phyloP scores from a whole-genome alignment of 2,113 vertebrate genomes.

The Fregata magnificens region DNA sequence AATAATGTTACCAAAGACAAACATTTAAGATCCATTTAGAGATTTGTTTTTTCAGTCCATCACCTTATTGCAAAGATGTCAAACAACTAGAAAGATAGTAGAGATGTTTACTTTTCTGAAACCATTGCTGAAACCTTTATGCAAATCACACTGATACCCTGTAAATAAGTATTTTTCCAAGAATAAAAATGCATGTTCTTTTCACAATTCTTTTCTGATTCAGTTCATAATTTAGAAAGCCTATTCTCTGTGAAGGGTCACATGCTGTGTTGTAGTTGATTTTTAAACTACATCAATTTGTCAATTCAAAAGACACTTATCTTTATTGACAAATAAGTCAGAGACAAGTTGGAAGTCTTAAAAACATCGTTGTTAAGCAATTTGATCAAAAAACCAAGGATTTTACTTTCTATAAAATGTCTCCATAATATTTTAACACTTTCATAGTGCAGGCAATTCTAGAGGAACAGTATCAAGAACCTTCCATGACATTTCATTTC shows the following conservation, averaged over 20 bases:
- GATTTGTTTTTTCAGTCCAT: neutral
- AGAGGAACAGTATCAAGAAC: neutral
- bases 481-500: neutral
- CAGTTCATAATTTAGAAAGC: neutral
- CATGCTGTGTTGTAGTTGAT: neutral
- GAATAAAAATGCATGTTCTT: neutral
- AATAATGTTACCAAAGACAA: neutral
- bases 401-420: neutral
- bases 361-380: neutral
- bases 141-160: neutral
- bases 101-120: neutral
- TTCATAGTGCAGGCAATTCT: neutral
- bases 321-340: neutral
- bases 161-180: neutral
- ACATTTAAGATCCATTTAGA: neutral
- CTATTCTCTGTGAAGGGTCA: neutral
- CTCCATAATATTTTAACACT: neutral
- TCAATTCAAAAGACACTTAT: neutral
- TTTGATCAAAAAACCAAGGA: neutral
- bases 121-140: neutral
- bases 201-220: neutral
- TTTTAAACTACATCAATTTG: neutral
- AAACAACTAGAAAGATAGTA: neutral
- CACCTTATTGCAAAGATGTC: neutral
- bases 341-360: neutral